A percentile compares a stretch with the other conserved stretches of the same genome.
Evolutionary conservation across 2,113 vertebrate species (phyloP).

Genomic region (Platysternon megacephalum): DNA sequence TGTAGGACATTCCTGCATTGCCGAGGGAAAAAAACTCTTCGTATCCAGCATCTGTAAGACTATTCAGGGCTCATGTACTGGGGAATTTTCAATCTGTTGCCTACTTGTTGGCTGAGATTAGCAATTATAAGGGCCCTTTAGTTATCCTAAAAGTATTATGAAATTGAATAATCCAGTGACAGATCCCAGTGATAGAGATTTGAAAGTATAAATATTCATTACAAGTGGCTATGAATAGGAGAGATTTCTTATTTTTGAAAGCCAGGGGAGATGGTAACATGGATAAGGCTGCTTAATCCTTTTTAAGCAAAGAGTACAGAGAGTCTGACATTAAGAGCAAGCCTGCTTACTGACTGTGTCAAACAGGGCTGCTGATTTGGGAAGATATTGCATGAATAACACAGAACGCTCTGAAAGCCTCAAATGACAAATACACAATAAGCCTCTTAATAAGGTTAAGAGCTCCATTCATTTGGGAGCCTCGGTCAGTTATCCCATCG

Average conservation of each 20-base stretch:
- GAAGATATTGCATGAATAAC: neutral
- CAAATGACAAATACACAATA: rapidly evolving
- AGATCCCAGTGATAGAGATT: constrained; percentile 32
- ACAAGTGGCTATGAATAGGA: constrained; percentile 8
- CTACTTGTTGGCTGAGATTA: neutral
- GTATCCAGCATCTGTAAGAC: neutral
- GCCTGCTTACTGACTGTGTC: neutral
- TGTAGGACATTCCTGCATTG: rapidly evolving
- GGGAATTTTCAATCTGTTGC: neutral
- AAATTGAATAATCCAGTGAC: constrained; percentile 16
- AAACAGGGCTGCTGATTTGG: neutral
- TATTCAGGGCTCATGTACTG: neutral
- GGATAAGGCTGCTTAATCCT: constrained; percentile 46
- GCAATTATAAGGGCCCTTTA: neutral
- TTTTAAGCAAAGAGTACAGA: constrained; percentile 12
- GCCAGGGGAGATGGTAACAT: constrained; percentile 21
- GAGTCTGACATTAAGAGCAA: neutral
- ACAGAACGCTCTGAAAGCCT: neutral
- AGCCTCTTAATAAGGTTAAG: neutral
- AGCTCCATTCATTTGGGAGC: neutral
- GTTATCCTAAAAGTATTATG: constrained; percentile 8
- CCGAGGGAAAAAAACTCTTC: neutral
- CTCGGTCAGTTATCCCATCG: rapidly evolving
- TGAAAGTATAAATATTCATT: constrained; percentile 43
- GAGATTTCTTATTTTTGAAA: constrained; percentile 29